phyloP scores from a whole-genome alignment of 2,113 vertebrate species.

The Cairina moschata region DNA sequence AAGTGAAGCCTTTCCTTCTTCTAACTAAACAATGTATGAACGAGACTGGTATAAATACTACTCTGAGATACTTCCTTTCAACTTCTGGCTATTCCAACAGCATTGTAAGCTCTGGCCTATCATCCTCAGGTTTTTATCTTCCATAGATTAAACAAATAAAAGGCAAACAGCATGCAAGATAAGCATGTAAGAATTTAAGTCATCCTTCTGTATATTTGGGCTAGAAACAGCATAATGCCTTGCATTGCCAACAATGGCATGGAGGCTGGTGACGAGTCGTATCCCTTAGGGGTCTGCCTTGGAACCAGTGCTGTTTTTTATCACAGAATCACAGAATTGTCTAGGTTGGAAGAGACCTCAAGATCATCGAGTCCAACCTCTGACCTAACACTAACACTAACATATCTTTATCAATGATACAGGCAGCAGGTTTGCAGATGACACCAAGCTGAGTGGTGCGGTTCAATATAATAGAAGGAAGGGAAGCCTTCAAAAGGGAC shows the following conservation, averaged over 20 bases:
- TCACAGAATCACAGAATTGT: too few species aligned
- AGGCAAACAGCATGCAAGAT: not conserved
- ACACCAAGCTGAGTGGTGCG: too few species aligned
- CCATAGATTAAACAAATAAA: not conserved
- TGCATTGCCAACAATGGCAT: not conserved
- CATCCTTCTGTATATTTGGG: not conserved
- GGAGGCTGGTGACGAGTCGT: too few species aligned
- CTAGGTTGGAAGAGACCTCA: too few species aligned
- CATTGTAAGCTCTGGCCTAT: not conserved
- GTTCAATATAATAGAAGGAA: too few species aligned
- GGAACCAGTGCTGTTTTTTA: too few species aligned
- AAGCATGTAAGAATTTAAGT: not conserved
- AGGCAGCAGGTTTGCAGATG: too few species aligned
- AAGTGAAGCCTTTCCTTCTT: not conserved
- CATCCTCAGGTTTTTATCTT: not conserved
- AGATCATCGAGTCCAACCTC: too few species aligned
- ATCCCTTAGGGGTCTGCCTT: too few species aligned
- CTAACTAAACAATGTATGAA: not conserved
- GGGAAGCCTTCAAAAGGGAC: too few species aligned
- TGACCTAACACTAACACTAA: too few species aligned
- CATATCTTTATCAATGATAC: too few species aligned
- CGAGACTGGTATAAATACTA: not conserved
- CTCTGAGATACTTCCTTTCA: not conserved
- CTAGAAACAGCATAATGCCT: not conserved
- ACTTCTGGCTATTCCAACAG: not conserved